Percentiles rank a stretch among this genome's conserved stretches.
Evolutionary conservation across 2,888 invertebrate genomes (phyloP).

Genomic region (Mesochorus sp.): DNA sequence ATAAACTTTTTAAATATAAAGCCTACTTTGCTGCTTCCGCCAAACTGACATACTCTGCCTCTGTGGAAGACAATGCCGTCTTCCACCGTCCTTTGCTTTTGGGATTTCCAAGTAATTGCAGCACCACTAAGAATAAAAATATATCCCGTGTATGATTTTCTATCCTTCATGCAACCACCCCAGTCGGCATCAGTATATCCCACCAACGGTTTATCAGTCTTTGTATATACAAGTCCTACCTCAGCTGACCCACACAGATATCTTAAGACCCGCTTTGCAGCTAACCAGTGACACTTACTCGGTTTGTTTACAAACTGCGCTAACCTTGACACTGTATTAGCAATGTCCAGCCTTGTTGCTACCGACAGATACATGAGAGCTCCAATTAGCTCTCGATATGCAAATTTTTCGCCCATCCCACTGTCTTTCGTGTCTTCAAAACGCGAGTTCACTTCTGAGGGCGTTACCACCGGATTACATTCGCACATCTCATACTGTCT

Average conservation of each 20-base stretch:
- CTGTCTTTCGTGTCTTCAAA: too few relatives aligned
- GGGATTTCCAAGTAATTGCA: slow-evolving; percentile 46
- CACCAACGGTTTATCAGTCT: not conserved
- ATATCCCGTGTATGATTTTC: slow-evolving; percentile 54
- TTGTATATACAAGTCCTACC: not conserved
- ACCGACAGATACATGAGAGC: slow-evolving; percentile 46
- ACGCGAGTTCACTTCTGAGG: too few relatives aligned
- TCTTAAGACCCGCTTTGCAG: slow-evolving; percentile 31
- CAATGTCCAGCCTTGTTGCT: slow-evolving; percentile 48
- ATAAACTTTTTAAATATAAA: not conserved
- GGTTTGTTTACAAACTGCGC: slow-evolving; percentile 34
- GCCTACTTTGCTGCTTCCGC: slow-evolving; percentile 29
- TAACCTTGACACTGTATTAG: too few relatives aligned
- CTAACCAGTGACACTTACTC: slow-evolving; percentile 47
- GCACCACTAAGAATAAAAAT: slow-evolving; percentile 32
- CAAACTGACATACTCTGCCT: too few relatives aligned
- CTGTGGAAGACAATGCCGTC: slow-evolving; percentile 31
- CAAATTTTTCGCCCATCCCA: slow-evolving; percentile 27
- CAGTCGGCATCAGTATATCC: slow-evolving; percentile 47
- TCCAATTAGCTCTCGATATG: slow-evolving; percentile 45
- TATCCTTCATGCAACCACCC: slow-evolving; percentile 14
- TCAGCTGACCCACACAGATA: slow-evolving; percentile 14
- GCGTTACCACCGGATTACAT: too few relatives aligned
- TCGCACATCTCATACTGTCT: too few relatives aligned
- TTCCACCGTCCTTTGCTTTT: slow-evolving; percentile 36